phyloP scores from a whole-genome alignment of 2,888 invertebrate species.

The Laothoe populi region DNA sequence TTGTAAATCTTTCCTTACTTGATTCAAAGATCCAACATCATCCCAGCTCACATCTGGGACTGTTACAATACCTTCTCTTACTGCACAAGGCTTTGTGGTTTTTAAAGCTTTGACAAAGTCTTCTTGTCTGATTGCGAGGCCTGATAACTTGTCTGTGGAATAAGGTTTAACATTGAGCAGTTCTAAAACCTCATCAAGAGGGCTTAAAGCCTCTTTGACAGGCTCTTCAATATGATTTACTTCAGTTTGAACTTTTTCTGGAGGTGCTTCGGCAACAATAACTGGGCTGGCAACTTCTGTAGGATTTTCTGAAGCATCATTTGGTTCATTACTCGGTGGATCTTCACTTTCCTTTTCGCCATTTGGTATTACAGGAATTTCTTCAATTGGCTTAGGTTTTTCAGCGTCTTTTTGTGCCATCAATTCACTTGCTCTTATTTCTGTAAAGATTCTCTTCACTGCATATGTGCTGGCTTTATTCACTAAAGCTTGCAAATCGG shows the following conservation, averaged over 20 bases:
- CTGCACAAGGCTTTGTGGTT: conserved; percentile 95
- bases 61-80: conserved; percentile 98
- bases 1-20: conserved; percentile 95
- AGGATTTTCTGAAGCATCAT: conserved; percentile 46
- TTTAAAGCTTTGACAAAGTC: conserved; percentile 93
- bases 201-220: conserved; percentile 45
- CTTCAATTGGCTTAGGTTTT: conserved; percentile 44
- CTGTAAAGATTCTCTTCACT: conserved; percentile 86
- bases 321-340: conserved; percentile 39
- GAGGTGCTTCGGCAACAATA: conserved; percentile 43
- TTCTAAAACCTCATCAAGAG: conserved; percentile 82
- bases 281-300: conserved; percentile 42
- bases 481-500: conserved; percentile 94
- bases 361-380: conserved; percentile 62
- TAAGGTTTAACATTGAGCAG: conserved; percentile 89
- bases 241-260: conserved; percentile 45
- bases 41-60: conserved; percentile 99
- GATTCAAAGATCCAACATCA: conserved; percentile 95
- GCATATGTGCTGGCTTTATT: conserved; percentile 95
- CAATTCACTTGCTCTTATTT: conserved; percentile 56
- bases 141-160: conserved; percentile 85
- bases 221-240: conserved; percentile 44
- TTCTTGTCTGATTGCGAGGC: conserved; percentile 88
- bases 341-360: conserved; percentile 68
- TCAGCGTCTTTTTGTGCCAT: conserved; percentile 40